These are phyloP conservation scores for Atrichornis clamosus DNA, from an alignment of 2,113 vertebrate genomes.

Conservation along the genomic window DNA sequence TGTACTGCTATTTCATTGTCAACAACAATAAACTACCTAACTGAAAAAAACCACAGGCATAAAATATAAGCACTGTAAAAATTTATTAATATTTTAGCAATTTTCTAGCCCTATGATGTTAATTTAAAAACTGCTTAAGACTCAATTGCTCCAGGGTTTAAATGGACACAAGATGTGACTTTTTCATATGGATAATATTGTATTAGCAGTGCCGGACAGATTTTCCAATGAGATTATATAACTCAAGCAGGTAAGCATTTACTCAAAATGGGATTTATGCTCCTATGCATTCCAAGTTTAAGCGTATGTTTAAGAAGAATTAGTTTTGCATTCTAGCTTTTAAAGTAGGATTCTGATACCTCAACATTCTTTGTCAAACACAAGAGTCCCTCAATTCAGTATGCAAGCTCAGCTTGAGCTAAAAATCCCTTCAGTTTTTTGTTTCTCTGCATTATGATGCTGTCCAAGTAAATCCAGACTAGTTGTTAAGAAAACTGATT, in stretches of 20 bases:
- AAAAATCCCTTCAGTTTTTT: background rate
- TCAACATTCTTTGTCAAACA: background rate
- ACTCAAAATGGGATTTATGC: background rate
- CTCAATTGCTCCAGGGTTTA: background rate
- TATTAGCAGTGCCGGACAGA: background rate
- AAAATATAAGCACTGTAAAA: background rate
- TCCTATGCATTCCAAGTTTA: background rate
- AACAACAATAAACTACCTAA: background rate
- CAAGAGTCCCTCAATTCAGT: background rate
- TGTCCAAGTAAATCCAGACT: background rate
- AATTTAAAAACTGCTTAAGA: background rate
- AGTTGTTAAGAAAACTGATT: background rate
- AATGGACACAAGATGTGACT: background rate
- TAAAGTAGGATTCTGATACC: background rate
- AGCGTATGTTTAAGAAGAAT: background rate
- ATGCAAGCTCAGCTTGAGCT: background rate
- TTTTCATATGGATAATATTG: background rate
- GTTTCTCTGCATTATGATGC: background rate
- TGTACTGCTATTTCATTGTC: background rate
- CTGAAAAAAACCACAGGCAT: background rate
- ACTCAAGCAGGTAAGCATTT: background rate
- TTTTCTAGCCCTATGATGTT: background rate
- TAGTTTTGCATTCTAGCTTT: background rate
- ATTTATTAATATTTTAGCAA: background rate
- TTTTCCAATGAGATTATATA: background rate